phyloP scores from a whole-genome alignment of 2,113 vertebrate species.

The Sakesphorus luctuosus region DNA sequence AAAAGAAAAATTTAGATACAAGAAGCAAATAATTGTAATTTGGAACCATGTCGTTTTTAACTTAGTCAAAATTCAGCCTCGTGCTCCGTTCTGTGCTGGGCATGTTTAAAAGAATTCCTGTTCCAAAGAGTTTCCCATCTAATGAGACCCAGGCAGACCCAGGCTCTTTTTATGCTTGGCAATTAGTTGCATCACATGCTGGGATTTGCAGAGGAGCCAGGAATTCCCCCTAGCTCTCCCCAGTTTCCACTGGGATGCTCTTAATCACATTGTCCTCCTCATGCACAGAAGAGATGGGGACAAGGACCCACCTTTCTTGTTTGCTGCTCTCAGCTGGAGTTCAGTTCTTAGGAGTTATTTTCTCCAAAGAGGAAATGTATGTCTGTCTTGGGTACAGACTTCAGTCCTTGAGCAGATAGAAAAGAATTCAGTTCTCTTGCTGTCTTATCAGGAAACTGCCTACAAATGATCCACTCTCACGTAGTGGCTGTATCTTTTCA shows the following conservation, averaged over 20 bases:
- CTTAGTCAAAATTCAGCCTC: neutral
- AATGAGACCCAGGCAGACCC: neutral
- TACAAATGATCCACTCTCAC: conserved; percentile 8
- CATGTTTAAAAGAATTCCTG: neutral
- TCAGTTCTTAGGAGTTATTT: neutral
- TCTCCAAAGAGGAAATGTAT: neutral
- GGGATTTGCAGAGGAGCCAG: neutral
- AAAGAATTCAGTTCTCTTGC: neutral
- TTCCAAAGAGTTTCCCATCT: neutral
- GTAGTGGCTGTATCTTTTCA: neutral
- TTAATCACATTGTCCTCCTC: neutral
- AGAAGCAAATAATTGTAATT: neutral
- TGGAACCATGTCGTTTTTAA: neutral
- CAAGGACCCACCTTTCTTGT: neutral
- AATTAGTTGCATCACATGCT: neutral
- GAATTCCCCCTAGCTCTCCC: neutral
- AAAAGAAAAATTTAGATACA: neutral
- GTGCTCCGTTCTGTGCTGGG: neutral
- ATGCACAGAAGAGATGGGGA: neutral
- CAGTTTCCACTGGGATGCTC: neutral
- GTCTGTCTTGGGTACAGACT: neutral
- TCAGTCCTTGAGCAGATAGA: neutral
- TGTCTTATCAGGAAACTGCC: neutral
- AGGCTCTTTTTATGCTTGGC: neutral
- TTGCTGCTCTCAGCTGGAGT: neutral